Evolutionary conservation across 2,888 invertebrate genomes (phyloP).

Genomic region (Loripinus fragilis): DNA sequence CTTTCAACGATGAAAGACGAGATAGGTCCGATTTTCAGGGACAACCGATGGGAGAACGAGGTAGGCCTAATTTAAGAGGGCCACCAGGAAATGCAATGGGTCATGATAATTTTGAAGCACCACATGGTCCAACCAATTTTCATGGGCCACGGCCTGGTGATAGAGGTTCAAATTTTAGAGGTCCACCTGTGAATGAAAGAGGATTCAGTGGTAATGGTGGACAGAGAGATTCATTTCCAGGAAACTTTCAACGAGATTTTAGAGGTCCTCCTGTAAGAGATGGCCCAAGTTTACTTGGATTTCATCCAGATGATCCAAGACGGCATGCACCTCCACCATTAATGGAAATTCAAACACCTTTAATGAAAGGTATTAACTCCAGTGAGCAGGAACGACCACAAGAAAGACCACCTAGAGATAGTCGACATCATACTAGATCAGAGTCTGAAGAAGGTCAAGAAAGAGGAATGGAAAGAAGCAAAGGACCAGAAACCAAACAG

Average conservation of each 20-base stretch:
- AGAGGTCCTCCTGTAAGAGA: background rate
- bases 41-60: background rate
- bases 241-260: background rate
- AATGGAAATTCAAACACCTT: background rate
- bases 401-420: background rate
- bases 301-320: conserved; percentile 4
- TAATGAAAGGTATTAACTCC: background rate
- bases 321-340: background rate
- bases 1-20: background rate
- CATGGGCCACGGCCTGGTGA: background rate
- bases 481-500: background rate
- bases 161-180: background rate
- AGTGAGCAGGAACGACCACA: background rate
- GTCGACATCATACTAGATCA: too few species aligned
- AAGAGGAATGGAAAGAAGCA: background rate
- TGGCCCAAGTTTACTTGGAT: background rate
- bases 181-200: background rate
- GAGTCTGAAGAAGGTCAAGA: too few species aligned
- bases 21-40: conserved; percentile 1
- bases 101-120: conserved; percentile 16
- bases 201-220: conserved; percentile 6
- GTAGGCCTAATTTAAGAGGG: background rate
- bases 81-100: background rate
- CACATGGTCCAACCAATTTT: background rate
- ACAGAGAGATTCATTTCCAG: background rate